Conservation (phyloP, 1,140 invertebrate species). For the Drosophila mojavensis region DNA sequence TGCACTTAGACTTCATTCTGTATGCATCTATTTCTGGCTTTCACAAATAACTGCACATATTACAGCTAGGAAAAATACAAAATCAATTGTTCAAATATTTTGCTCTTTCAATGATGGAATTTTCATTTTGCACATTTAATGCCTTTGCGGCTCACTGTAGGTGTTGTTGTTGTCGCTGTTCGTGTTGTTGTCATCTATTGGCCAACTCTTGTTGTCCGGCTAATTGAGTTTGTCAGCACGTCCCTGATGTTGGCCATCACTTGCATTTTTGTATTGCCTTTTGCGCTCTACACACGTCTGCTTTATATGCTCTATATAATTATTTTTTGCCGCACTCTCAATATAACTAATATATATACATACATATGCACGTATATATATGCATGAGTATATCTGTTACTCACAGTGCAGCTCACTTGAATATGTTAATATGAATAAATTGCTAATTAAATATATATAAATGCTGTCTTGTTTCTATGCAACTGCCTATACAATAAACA, state of each 20-base stretch:
- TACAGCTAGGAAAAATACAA: background rate
- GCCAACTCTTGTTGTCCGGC: slow-evolving; percentile 46
- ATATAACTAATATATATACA: slow-evolving; percentile 1
- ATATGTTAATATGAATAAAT: slow-evolving; percentile 9
- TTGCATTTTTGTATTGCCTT: slow-evolving; percentile 44
- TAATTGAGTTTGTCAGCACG: slow-evolving; percentile 77
- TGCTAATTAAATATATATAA: background rate
- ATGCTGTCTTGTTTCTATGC: background rate
- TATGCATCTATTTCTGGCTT: background rate
- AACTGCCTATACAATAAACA: background rate
- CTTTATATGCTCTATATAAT: background rate
- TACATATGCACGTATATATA: background rate
- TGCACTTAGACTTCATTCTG: background rate
- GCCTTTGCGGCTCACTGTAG: background rate
- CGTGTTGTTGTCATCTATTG: slow-evolving; percentile 47
- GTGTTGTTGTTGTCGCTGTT: background rate
- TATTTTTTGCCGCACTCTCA: background rate
- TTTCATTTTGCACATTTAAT: slow-evolving; percentile 16
- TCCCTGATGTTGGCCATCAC: slow-evolving; percentile 59
- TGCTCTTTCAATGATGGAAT: slow-evolving; percentile 26
- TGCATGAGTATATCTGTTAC: background rate
- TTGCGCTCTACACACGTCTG: slow-evolving; percentile 12
- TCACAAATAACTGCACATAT: slow-evolving; percentile 6
- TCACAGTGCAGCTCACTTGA: slow-evolving; percentile 6
- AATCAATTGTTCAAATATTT: slow-evolving; percentile 26